phyloP scores from a whole-genome alignment of 2,113 vertebrate genomes.

The Platycercus adscitus region DNA sequence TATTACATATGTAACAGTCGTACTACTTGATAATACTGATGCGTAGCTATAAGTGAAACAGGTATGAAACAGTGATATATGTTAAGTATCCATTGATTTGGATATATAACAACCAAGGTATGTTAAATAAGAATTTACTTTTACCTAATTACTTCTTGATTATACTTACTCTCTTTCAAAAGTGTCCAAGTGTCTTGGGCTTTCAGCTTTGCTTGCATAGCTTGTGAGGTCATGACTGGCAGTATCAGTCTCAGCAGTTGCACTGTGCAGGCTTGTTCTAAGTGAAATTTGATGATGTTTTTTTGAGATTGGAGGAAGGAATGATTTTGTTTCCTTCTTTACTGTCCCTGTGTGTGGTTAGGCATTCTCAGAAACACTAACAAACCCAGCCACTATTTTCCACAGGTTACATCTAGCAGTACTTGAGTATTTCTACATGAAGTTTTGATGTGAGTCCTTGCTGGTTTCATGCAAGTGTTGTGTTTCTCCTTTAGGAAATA shows the following conservation, averaged over 20 bases:
- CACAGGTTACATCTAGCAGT: not conserved
- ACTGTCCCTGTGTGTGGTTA: not conserved
- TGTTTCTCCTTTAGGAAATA: not conserved
- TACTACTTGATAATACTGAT: fast-evolving
- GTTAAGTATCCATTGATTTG: not conserved
- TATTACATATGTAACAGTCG: not conserved
- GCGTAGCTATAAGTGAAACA: not conserved
- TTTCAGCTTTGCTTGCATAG: not conserved
- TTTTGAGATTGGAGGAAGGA: not conserved
- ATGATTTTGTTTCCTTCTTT: not conserved
- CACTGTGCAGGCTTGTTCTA: not conserved
- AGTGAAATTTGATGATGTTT: not conserved
- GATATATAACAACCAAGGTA: not conserved
- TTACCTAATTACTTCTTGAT: not conserved
- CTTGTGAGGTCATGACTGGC: not conserved
- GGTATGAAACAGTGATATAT: not conserved
- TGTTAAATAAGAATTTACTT: not conserved
- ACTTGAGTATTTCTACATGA: not conserved
- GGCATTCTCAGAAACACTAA: not conserved
- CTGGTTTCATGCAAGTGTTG: not conserved
- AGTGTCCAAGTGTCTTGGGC: not conserved
- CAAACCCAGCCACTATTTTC: fast-evolving
- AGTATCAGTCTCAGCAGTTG: not conserved
- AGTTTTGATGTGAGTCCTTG: not conserved
- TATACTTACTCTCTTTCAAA: not conserved